Conservation (phyloP, 92 coral and sea anemone species). For the Anthopleura xanthogrammica region DNA sequence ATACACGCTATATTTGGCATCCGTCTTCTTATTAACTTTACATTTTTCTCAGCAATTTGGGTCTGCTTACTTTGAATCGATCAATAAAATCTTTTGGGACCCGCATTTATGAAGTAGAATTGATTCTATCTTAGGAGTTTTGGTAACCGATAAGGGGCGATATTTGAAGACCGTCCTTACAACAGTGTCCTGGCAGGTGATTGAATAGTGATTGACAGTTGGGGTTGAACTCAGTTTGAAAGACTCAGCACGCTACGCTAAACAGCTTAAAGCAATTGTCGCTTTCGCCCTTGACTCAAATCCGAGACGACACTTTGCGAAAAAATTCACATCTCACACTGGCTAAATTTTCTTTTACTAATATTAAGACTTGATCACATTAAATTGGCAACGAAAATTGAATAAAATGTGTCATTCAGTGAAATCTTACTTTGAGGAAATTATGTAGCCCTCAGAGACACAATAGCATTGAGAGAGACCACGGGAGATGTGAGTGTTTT, state of each 20-base stretch:
- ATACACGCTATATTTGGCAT: conserved; percentile 96
- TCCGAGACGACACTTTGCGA: not conserved
- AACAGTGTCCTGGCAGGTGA: conserved; percentile 88
- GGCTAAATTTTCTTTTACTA: not conserved
- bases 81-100: conserved; percentile 19
- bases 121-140: conserved; percentile 57
- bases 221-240: conserved; percentile 89
- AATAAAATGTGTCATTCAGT: conserved; percentile 9
- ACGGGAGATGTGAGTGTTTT: conserved; percentile 80
- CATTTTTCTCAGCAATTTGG: conserved; percentile 41
- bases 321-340: not conserved
- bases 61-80: conserved; percentile 31
- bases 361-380: not conserved
- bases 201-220: conserved; percentile 77
- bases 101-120: not conserved
- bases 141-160: conserved; percentile 43
- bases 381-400: conserved; percentile 3
- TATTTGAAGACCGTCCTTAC: conserved; percentile 48
- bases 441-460: conserved; percentile 79
- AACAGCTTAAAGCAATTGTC: conserved; percentile 95
- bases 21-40: conserved; percentile 73
- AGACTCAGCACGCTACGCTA: conserved; percentile 82
- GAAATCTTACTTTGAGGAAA: conserved; percentile 54
- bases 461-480: conserved; percentile 69
- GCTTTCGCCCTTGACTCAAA: conserved; percentile 26